Percentiles rank a stretch among this genome's conserved stretches.
Evolutionary conservation across 1,140 invertebrate species (phyloP).

Genomic region (Zaprionus nigranus): DNA sequence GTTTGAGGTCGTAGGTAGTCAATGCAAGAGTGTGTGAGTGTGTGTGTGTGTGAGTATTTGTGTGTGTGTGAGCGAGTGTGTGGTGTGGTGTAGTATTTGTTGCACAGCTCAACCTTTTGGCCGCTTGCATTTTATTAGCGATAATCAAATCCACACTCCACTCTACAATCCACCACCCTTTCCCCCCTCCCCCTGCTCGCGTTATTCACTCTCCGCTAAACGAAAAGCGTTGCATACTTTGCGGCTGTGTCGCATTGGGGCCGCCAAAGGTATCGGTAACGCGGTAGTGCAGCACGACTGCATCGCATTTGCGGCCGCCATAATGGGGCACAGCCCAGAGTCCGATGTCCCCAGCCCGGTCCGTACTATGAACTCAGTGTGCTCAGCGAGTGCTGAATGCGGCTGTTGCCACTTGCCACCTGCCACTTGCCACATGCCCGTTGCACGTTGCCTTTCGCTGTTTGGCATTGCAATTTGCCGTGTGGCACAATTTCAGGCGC

Average conservation of each 20-base stretch:
- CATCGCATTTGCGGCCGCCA: conserved; percentile 70
- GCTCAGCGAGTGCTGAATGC: neutral
- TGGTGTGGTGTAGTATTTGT: conserved; percentile 5
- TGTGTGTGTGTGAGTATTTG: too few relatives aligned
- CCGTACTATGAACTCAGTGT: conserved; percentile 1
- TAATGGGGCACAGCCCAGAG: conserved; percentile 45
- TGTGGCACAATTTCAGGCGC: conserved; percentile 53
- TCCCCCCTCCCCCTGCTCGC: neutral
- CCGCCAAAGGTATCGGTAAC: conserved; percentile 13
- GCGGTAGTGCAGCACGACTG: conserved; percentile 30
- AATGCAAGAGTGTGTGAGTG: neutral
- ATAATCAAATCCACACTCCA: conserved; percentile 71
- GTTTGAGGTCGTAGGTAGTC: conserved; percentile 15
- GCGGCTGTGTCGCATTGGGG: conserved; percentile 51
- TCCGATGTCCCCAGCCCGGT: neutral
- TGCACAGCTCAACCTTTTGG: conserved; percentile 23
- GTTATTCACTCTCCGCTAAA: neutral
- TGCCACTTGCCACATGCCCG: conserved; percentile 12
- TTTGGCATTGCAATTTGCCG: conserved; percentile 29
- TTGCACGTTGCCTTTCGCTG: conserved; percentile 12
- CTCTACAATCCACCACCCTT: neutral
- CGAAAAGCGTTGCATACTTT: conserved; percentile 42
- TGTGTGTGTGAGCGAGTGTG: neutral
- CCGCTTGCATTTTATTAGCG: conserved; percentile 59
- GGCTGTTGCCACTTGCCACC: neutral